Evolutionary conservation across 2,113 vertebrate genomes (phyloP).

Genomic region (Megaleporinus macrocephalus): DNA sequence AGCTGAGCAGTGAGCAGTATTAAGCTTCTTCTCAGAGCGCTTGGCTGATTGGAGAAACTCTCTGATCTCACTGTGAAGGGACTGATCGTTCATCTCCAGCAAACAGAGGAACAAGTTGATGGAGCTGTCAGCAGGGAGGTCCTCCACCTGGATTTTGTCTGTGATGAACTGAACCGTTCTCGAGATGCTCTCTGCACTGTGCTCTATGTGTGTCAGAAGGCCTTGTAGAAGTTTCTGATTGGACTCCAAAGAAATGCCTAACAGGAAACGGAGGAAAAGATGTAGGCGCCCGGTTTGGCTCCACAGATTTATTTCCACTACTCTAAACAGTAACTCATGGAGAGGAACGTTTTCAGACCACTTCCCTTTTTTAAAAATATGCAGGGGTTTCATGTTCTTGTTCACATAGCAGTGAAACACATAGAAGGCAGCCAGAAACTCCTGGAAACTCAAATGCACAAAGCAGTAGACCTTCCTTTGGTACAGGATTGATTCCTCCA

Average conservation of each 20-base stretch:
- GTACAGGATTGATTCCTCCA: constrained; percentile 1
- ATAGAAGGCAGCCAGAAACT: constrained; percentile 19
- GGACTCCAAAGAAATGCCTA: constrained; percentile 35
- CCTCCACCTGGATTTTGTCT: constrained; percentile 45
- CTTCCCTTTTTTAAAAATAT: background rate
- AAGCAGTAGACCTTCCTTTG: constrained; percentile 26
- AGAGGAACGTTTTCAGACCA: background rate
- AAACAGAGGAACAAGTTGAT: constrained; percentile 62
- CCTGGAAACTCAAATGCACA: constrained; percentile 21
- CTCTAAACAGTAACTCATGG: constrained; percentile 1
- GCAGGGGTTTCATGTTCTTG: constrained; percentile 12
- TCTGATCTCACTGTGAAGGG: constrained; percentile 56
- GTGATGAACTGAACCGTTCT: constrained; percentile 57
- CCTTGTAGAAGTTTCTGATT: constrained; percentile 42
- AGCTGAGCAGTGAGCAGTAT: constrained; percentile 59
- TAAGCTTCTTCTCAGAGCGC: constrained; percentile 20
- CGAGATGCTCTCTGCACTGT: constrained; percentile 30
- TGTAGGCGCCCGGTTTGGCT: constrained; percentile 38
- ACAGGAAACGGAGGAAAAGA: constrained; percentile 48
- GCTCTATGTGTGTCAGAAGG: background rate
- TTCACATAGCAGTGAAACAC: constrained; percentile 14
- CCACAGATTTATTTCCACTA: constrained; percentile 2
- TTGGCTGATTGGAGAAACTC: constrained; percentile 49
- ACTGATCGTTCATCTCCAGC: constrained; percentile 65
- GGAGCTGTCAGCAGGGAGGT: constrained; percentile 47